A percentile compares a stretch with the other conserved stretches of the same genome.
phyloP scores from a whole-genome alignment of 2,888 invertebrate species.

The Tenodera sinensis region DNA sequence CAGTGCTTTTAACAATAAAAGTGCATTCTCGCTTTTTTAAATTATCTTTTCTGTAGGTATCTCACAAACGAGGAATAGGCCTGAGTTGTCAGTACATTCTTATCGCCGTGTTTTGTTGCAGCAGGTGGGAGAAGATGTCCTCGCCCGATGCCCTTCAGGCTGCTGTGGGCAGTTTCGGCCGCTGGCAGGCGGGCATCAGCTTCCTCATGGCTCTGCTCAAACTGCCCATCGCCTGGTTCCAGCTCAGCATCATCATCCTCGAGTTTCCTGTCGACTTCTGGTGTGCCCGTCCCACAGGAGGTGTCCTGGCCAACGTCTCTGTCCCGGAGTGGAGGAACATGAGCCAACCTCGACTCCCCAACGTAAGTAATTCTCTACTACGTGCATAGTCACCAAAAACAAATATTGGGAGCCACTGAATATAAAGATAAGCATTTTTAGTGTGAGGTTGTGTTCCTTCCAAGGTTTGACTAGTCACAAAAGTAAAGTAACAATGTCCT shows the following conservation, averaged over 20 bases:
- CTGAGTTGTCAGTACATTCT: too few relatives aligned
- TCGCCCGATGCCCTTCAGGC: not conserved
- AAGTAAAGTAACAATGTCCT: too few relatives aligned
- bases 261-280: constrained; percentile 59
- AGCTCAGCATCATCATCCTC: constrained; percentile 59
- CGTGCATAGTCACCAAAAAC: too few relatives aligned
- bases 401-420: too few relatives aligned
- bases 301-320: constrained; percentile 33
- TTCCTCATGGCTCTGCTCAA: constrained; percentile 55
- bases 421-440: too few relatives aligned
- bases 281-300: constrained; percentile 42
- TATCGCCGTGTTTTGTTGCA: not conserved
- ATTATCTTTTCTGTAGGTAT: too few relatives aligned
- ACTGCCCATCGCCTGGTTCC: constrained; percentile 59
- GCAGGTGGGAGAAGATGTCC: not conserved
- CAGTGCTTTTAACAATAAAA: too few relatives aligned
- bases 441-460: too few relatives aligned
- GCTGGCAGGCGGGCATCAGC: constrained; percentile 55
- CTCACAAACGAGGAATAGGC: too few relatives aligned
- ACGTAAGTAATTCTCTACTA: too few relatives aligned
- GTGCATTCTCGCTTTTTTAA: too few relatives aligned
- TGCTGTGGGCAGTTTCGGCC: constrained; percentile 56
- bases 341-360: not conserved
- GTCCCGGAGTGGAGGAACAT: constrained; percentile 49
- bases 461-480: too few relatives aligned